Base-by-base conservation (phyloP, 92 coral and sea anemone genomes). In the Bergia puertoricense region DNA sequence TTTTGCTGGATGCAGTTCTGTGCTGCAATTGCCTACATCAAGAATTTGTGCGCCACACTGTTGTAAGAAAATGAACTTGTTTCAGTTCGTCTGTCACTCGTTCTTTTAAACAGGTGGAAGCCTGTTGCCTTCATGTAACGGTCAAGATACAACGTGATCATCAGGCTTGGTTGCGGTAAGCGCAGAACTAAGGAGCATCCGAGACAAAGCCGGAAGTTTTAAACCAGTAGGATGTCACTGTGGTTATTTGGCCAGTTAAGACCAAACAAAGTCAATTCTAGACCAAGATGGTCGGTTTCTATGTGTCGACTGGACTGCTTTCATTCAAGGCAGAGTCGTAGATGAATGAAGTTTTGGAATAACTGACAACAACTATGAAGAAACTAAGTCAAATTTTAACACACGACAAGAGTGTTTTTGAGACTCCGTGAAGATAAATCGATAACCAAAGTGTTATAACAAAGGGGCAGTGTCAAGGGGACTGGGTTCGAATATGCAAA, bases 1-100 rank as follows among this genome's bases (percentile, higher is more conserved):
- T 97, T 94, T 87, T 96, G 96, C 88, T 97, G 99, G 99, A 97
- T 95, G 99, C 99, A 97, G 92, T 94, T 95, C 71, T 97, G 97
- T 89, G 95, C 98, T 20, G 99, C 98, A 22, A 94, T 95, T 62
- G 97, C 95, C 76, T 97, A 93, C 77, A 95, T 96, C 74, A 97
- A 97, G 89, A 97, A 95, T 23, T 73, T 92, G 54, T 84, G 87
- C 36, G 87, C 87, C 68, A 84, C 87, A 6, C 45, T 84, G 40
- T 67, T 84, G 68, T 84, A 36, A 69, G 69, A 16, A 20, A 23
- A 7, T 15, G 23, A 62, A 62, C 16, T 54, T 54, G 59, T 54
- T 54, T 62, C 23, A 20, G 69, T 8, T 62, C 8, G 69, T 22
- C 59, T 10, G 59, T 54, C 59, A 54, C 16, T 54, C 14, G 59